Percentiles rank a stretch among this genome's conserved stretches.
phyloP scores from a whole-genome alignment of 2,888 invertebrate species.

The Drosophila eohydei region DNA sequence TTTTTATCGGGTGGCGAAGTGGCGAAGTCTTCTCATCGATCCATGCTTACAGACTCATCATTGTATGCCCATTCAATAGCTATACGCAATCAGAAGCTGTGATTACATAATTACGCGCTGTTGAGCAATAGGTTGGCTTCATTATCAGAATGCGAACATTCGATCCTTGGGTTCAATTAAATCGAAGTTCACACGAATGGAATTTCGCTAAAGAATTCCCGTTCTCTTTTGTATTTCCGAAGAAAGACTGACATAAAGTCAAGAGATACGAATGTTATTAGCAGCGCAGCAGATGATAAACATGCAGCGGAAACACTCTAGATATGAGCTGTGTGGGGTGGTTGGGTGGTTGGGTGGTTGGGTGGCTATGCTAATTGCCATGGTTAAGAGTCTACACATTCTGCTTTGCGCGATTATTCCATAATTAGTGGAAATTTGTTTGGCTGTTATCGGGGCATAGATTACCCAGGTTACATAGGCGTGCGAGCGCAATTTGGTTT shows the following conservation, averaged over 20 bases:
- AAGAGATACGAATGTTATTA: constrained; percentile 24
- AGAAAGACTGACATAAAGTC: constrained; percentile 27
- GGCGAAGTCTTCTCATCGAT: background rate
- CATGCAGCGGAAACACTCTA: constrained; percentile 15
- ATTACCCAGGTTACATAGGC: constrained; percentile 55
- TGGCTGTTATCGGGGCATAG: constrained; percentile 49
- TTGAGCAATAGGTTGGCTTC: background rate
- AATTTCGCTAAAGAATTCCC: constrained; percentile 34
- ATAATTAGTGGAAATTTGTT: constrained; percentile 30
- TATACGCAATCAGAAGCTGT: background rate
- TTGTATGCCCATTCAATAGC: background rate
- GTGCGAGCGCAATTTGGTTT: constrained; percentile 35
- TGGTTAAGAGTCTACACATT: background rate
- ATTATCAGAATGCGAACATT: constrained; percentile 9
- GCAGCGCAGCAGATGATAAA: constrained; percentile 11
- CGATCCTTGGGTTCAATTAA: constrained; percentile 4
- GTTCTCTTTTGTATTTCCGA: constrained; percentile 31
- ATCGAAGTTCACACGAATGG: constrained; percentile 2
- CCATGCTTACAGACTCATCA: background rate
- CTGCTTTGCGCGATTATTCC: constrained; percentile 29
- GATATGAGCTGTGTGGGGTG: constrained; percentile 15
- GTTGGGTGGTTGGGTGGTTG: background rate
- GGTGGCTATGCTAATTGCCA: constrained; percentile 28
- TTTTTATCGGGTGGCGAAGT: background rate
- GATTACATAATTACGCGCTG: constrained; percentile 10